Evolutionary conservation across 2,797 vertebrate genomes (phyloP).

Genomic region (Rhadinocentrus ornatus): DNA sequence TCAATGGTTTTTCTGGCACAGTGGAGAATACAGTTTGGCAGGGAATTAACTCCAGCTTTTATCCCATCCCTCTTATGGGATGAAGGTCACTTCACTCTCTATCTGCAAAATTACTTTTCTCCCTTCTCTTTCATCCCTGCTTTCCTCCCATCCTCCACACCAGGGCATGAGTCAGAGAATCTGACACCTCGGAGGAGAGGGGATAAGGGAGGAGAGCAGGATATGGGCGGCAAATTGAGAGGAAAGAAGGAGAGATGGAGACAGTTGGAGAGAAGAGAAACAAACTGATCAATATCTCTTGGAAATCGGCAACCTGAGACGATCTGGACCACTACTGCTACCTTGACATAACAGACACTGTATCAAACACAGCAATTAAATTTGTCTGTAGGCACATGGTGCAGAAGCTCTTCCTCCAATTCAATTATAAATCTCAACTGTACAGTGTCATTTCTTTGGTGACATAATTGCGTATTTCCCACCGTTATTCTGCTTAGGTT

Average conservation of each 20-base stretch:
- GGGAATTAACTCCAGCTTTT: slow-evolving; percentile 79
- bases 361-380: slow-evolving; percentile 45
- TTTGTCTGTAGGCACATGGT: slow-evolving; percentile 44
- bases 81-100: slow-evolving; percentile 81
- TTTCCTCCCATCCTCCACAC: slow-evolving; percentile 75
- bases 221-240: slow-evolving; percentile 53
- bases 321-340: slow-evolving; percentile 34
- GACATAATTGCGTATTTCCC: slow-evolving; percentile 18
- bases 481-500: slow-evolving; percentile 5
- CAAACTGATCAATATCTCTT: slow-evolving; percentile 65
- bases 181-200: slow-evolving; percentile 72
- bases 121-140: slow-evolving; percentile 74
- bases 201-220: slow-evolving; percentile 33
- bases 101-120: slow-evolving; percentile 79
- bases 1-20: slow-evolving; percentile 68
- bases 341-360: slow-evolving; percentile 24
- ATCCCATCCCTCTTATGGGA: slow-evolving; percentile 75
- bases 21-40: slow-evolving; percentile 75
- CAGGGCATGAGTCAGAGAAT: slow-evolving; percentile 81
- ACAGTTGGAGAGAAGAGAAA: slow-evolving; percentile 42
- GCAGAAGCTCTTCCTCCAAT: slow-evolving; percentile 25
- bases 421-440: slow-evolving; percentile 14
- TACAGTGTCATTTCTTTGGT: slow-evolving; percentile 24
- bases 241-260: slow-evolving; percentile 48
- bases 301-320: slow-evolving; percentile 65